Conservation (phyloP, 1,140 invertebrate genomes). For the Pantala flavescens region DNA sequence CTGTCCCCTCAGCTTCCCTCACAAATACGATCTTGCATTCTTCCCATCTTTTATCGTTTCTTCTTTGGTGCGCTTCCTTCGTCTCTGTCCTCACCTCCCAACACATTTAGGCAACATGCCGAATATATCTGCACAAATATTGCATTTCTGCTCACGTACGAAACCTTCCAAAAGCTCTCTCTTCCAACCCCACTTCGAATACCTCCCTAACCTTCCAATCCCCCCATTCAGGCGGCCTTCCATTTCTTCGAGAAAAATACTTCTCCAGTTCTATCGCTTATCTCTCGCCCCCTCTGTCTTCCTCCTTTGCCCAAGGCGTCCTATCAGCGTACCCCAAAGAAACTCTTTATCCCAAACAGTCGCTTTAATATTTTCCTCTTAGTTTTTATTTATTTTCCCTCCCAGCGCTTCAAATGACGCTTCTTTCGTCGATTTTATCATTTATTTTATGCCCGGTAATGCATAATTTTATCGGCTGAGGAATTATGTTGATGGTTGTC, state of each 20-base stretch:
- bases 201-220: neutral
- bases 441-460: too few relatives aligned
- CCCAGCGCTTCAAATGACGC: neutral
- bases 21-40: neutral
- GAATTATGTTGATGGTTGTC: too few relatives aligned
- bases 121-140: slow-evolving; percentile 8
- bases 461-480: too few relatives aligned
- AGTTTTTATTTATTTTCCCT: neutral
- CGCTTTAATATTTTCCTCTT: neutral
- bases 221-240: slow-evolving; percentile 1
- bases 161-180: neutral
- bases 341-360: neutral
- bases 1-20: neutral
- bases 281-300: neutral
- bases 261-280: neutral
- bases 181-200: neutral
- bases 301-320: neutral
- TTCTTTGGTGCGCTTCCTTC: neutral
- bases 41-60: neutral
- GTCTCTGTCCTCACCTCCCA: neutral
- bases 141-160: slow-evolving; percentile 1
- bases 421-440: neutral
- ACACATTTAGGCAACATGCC: neutral
- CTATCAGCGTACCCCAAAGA: neutral
- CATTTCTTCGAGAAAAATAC: slow-evolving; percentile 2